Conservation (phyloP, 1,140 invertebrate species). For the Penaeus japonicus region DNA sequence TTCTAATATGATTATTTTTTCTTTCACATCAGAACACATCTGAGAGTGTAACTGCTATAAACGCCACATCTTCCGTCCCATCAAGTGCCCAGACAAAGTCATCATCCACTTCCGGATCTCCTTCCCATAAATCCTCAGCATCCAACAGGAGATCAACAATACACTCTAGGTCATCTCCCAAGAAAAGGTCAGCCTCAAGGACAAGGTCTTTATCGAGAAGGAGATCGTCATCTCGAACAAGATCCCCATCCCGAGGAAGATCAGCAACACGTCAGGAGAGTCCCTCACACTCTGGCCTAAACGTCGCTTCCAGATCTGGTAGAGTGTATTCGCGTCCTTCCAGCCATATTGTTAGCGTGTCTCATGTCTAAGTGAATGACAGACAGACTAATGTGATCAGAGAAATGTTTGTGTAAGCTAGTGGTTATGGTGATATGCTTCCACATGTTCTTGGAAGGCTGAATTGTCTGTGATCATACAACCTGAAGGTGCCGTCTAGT, state of each 20-base stretch:
- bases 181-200: background rate
- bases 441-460: background rate
- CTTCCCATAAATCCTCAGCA: background rate
- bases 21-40: background rate
- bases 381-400: no score
- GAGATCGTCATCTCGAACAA: background rate
- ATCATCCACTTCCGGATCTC: background rate
- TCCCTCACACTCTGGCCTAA: background rate
- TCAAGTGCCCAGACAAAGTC: conserved; percentile 1
- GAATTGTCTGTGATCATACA: conserved; percentile 1
- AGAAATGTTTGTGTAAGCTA: background rate
- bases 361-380: background rate
- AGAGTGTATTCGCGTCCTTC: conserved; percentile 3
- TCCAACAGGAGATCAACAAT: background rate
- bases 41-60: background rate
- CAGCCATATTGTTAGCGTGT: conserved; percentile 15
- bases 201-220: background rate
- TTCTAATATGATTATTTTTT: background rate
- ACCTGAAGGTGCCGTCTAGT: conserved; percentile 14
- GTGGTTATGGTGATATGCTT: background rate
- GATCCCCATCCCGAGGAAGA: background rate
- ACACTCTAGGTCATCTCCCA: background rate
- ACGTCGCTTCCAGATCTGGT: background rate
- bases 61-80: conserved; percentile 10
- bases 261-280: background rate